Conservation (phyloP, 2,797 vertebrate species). For the Babyrousa celebensis region DNA sequence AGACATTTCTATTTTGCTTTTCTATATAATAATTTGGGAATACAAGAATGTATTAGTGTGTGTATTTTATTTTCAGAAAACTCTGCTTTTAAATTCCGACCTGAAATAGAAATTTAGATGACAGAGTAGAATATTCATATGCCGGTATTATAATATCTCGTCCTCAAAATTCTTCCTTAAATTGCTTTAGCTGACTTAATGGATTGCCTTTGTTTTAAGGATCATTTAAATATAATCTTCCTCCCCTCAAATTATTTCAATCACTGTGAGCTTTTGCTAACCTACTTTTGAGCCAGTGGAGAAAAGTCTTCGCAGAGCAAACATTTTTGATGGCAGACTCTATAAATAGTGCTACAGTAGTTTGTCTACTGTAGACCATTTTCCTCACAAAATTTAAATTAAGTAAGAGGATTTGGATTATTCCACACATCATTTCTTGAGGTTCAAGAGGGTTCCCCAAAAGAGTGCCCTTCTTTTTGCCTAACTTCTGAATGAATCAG, state of each 20-base stretch:
- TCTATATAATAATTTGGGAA: not conserved
- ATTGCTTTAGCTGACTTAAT: constrained; percentile 52
- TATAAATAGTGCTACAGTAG: too few relatives aligned
- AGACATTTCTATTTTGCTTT: not conserved
- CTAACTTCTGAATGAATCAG: not conserved
- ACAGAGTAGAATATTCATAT: not conserved
- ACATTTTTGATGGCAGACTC: not conserved
- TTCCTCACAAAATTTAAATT: not conserved
- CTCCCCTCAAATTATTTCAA: constrained; percentile 63
- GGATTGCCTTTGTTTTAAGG: constrained; percentile 55
- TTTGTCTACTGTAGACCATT: accelerated
- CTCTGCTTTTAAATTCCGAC: constrained; percentile 54
- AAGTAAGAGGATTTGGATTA: not conserved
- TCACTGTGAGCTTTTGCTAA: constrained; percentile 59
- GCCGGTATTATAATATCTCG: not conserved
- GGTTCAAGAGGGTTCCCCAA: not conserved
- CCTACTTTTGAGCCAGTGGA: constrained; percentile 52
- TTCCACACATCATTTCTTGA: not conserved
- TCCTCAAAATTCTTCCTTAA: not conserved
- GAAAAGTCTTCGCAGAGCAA: constrained; percentile 28
- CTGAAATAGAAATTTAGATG: constrained; percentile 26
- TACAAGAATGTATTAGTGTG: not conserved
- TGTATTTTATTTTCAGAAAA: not conserved
- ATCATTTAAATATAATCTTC: constrained; percentile 75
- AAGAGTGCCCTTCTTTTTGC: not conserved